A percentile compares a stretch with the other conserved stretches of the same genome.
Evolutionary conservation across 2,113 vertebrate species (phyloP).

Genomic region (Tapirus terrestris): DNA sequence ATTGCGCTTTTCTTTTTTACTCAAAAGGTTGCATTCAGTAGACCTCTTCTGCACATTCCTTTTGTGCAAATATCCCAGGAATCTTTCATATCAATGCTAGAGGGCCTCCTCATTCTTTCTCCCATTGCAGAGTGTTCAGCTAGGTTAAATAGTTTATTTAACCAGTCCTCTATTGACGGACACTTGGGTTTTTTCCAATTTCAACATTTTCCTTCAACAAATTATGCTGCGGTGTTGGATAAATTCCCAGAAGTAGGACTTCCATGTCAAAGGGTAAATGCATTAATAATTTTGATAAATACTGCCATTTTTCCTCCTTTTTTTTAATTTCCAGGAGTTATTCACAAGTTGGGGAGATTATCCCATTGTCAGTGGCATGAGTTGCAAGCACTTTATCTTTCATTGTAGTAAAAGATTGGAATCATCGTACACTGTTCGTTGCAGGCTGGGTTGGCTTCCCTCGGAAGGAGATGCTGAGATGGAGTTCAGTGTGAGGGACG

Average conservation of each 20-base stretch:
- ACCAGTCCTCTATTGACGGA: neutral
- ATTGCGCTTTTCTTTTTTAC: neutral
- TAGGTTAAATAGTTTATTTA: neutral
- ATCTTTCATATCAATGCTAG: neutral
- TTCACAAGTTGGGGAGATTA: neutral
- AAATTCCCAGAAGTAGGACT: neutral
- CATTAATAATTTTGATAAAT: constrained; percentile 17
- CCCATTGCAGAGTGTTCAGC: neutral
- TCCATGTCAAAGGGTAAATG: neutral
- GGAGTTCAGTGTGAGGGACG: neutral
- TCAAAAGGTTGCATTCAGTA: neutral
- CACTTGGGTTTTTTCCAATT: neutral
- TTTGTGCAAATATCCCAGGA: neutral
- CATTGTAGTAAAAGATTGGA: neutral
- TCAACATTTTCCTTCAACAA: constrained; percentile 49
- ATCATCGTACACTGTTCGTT: neutral
- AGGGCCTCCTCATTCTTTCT: neutral
- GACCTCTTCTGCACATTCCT: neutral
- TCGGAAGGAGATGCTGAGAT: neutral
- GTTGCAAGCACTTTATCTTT: neutral
- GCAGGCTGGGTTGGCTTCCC: neutral
- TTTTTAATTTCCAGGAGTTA: neutral
- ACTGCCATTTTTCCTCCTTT: neutral
- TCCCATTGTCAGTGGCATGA: neutral
- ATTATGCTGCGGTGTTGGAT: neutral